Percentiles rank a stretch among this genome's conserved stretches.
phyloP scores from a whole-genome alignment of 1,140 invertebrate species.

The Sipha flava region DNA sequence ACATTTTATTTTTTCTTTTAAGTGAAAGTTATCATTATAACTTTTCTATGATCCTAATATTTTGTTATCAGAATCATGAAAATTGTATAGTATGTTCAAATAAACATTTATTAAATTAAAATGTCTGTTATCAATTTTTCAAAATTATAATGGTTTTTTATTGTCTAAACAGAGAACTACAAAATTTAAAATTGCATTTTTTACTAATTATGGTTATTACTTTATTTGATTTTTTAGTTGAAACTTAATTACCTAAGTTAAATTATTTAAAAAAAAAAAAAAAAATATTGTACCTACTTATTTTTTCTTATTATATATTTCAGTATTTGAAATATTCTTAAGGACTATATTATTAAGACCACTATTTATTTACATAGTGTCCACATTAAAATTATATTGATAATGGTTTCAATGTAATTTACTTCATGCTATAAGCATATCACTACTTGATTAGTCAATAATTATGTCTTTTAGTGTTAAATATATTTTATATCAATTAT shows the following conservation, averaged over 20 bases:
- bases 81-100: neutral
- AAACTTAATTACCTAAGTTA: no score
- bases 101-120: neutral
- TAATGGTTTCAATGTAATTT: neutral
- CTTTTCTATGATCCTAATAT: neutral
- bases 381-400: no score
- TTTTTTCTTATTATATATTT: neutral
- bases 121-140: neutral
- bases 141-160: neutral
- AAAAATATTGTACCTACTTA: no score
- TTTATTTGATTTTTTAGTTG: no score
- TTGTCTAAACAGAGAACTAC: no score
- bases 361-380: no score
- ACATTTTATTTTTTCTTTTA: neutral
- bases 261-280: no score
- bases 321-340: neutral
- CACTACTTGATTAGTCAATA: neutral
- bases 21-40: neutral
- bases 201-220: no score
- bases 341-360: no score
- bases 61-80: neutral
- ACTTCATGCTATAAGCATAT: neutral
- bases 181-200: no score
- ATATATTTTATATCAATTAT: neutral
- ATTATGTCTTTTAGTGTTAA: neutral